Evolutionary conservation across 2,113 vertebrate species (phyloP).

Genomic region (Atractosteus spatula): DNA sequence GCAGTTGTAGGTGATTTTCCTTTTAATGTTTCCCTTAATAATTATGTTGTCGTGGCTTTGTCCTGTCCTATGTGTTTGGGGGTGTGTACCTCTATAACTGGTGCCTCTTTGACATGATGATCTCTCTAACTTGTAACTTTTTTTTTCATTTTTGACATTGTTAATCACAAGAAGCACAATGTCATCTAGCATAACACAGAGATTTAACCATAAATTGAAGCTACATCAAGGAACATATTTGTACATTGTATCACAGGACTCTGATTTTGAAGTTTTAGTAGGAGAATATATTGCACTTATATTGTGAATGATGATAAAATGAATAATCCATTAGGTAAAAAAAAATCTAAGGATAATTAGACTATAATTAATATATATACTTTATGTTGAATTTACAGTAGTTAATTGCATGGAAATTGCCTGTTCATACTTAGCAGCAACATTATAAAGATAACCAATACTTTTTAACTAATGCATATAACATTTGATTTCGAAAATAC

Average conservation of each 20-base stretch:
- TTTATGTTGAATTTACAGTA: constrained; percentile 1
- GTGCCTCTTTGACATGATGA: too few relatives aligned
- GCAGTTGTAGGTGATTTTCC: too few relatives aligned
- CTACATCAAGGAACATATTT: constrained; percentile 6
- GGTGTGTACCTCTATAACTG: too few relatives aligned
- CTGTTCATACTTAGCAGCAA: neutral
- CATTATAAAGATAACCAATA: neutral
- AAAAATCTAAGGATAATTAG: neutral
- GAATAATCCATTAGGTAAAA: constrained; percentile 1
- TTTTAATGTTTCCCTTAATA: too few relatives aligned
- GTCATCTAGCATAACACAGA: neutral
- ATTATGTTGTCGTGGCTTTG: too few relatives aligned
- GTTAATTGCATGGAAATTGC: neutral
- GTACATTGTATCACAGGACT: too few relatives aligned
- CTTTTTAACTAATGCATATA: neutral
- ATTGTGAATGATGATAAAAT: constrained; percentile 4
- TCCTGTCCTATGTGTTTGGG: too few relatives aligned
- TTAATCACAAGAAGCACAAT: too few relatives aligned
- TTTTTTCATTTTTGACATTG: too few relatives aligned
- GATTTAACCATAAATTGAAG: constrained; percentile 14
- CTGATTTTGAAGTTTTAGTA: neutral
- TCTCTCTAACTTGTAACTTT: too few relatives aligned
- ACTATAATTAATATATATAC: neutral
- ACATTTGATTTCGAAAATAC: neutral
- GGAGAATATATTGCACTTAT: neutral